A percentile compares a stretch with the other conserved stretches of the same genome.
These are phyloP conservation scores for Lordiphosa andalusiaca DNA, from an alignment of 2,888 invertebrate species.

Conservation along the genomic window DNA sequence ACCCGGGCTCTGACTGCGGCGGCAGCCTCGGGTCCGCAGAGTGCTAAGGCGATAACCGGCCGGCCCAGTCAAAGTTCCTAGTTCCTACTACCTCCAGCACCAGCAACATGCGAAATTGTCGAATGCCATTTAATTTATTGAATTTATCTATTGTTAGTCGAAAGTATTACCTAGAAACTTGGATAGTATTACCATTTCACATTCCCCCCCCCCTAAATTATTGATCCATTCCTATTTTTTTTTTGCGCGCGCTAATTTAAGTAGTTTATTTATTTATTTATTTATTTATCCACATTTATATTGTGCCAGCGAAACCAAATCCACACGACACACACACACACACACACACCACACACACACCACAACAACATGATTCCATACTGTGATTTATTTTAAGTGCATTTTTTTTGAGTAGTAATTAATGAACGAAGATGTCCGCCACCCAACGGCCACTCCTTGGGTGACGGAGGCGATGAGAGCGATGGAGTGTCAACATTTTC, in stretches of 20 bases:
- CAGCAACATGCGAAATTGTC: slow-evolving; percentile 28
- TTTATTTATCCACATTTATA: slow-evolving; percentile 29
- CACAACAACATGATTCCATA: slow-evolving; percentile 65
- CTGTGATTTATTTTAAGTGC: slow-evolving; percentile 73
- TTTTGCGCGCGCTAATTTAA: slow-evolving; percentile 8
- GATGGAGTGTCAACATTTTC: slow-evolving; percentile 14
- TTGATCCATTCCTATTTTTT: slow-evolving; percentile 13
- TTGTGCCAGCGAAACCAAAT: neutral
- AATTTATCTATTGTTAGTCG: slow-evolving; percentile 24
- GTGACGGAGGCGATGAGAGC: slow-evolving; percentile 15
- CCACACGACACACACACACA: slow-evolving; percentile 14
- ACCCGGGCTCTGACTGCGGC: slow-evolving; percentile 12
- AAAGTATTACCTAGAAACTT: neutral
- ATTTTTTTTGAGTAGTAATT: slow-evolving; percentile 64
- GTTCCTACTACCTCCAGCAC: slow-evolving; percentile 1
- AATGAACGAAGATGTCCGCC: slow-evolving; percentile 17
- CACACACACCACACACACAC: slow-evolving; percentile 3
- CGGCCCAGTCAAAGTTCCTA: slow-evolving; percentile 13
- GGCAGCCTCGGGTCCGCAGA: slow-evolving; percentile 13
- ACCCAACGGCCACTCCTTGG: slow-evolving; percentile 7
- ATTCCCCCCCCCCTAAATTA: neutral
- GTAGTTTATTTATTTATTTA: slow-evolving; percentile 42
- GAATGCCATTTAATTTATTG: slow-evolving; percentile 39
- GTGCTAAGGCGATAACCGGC: slow-evolving; percentile 1
- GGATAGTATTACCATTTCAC: too few relatives aligned